Percentiles rank a stretch among this genome's conserved stretches.
These are phyloP conservation scores for Drosophila fulvimacula DNA, from an alignment of 2,888 invertebrate species.

Conservation along the genomic window DNA sequence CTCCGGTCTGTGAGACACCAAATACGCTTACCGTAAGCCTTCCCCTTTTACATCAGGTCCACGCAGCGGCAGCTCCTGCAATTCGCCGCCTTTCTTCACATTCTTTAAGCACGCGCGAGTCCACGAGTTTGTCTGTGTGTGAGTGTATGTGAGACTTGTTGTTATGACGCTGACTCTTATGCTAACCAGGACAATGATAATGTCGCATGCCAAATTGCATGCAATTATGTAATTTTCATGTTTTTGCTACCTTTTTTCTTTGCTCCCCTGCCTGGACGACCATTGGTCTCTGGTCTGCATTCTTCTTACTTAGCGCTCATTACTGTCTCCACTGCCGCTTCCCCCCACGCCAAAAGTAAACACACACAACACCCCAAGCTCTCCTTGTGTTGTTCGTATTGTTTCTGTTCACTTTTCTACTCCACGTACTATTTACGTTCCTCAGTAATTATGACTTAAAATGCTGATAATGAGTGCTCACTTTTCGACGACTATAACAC, in stretches of 20 bases:
- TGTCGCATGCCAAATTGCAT: slow-evolving; percentile 83
- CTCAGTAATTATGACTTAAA: slow-evolving; percentile 71
- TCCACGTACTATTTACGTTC: slow-evolving; percentile 32
- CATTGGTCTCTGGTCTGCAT: slow-evolving; percentile 18
- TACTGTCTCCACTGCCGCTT: slow-evolving; percentile 21
- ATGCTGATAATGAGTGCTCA: slow-evolving; percentile 42
- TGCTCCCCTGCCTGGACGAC: slow-evolving; percentile 17
- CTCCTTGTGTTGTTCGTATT: slow-evolving; percentile 41
- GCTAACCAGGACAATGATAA: slow-evolving; percentile 82
- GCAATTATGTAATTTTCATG: slow-evolving; percentile 81
- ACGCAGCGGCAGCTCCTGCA: slow-evolving; percentile 20
- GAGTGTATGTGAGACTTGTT: slow-evolving; percentile 13
- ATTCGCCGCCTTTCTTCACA: slow-evolving; percentile 32
- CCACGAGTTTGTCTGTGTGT: slow-evolving; percentile 9
- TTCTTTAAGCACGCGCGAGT: slow-evolving; percentile 7
- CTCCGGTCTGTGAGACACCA: slow-evolving; percentile 28
- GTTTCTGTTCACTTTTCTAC: slow-evolving; percentile 18
- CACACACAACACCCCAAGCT: slow-evolving; percentile 23
- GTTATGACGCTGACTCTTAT: slow-evolving; percentile 59
- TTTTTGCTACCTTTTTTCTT: slow-evolving; percentile 45
- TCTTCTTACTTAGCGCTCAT: slow-evolving; percentile 50
- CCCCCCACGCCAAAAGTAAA: slow-evolving; percentile 12
- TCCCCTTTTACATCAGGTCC: slow-evolving; percentile 29
- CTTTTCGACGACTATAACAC: not conserved
- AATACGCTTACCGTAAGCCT: slow-evolving; percentile 42